Base-by-base conservation (phyloP, 2,113 vertebrate genomes). In the Nothobranchius furzeri region DNA sequence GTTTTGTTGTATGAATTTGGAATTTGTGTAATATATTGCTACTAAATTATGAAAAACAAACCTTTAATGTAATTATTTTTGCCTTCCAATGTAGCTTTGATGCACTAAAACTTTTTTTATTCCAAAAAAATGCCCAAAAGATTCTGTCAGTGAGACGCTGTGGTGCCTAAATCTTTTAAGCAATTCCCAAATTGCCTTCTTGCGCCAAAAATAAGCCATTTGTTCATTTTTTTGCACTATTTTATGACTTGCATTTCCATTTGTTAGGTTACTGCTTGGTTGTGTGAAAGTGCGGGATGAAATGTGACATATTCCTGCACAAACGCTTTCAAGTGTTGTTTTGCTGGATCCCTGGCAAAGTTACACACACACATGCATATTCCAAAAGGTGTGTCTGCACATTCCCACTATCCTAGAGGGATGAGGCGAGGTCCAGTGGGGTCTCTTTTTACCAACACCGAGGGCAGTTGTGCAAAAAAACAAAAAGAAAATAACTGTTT, bases 1-100 rank as follows among this genome's bases (percentile, higher is more conserved):
- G 82, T 86, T 82, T 83, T 87, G 83, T 87, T 83, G 75, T 89
- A 92, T 91, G 87, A 91, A 85, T 91, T 91, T 91, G 85, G 89
- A 91, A 91, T 88, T 89, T 91, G 78, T 93, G 91, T 94, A 94
- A 93, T 92, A 93, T 94, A 93, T 94, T 91, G 85, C 70, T 84
- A 87, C 88, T 93, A 92, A 93, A 93, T 93, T 93, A 93, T 93
- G 71, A 90, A 87, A 85, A 69, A 73, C 49, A 78, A 85, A 83
- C 65, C 63, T 91, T 87, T 89, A 89, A 88, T 89, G 86, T 93
- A 89, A 92, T 92, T 87, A 83, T 87, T 90, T 62, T 88, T 91
- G 88, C 87, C 87, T 92, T 91, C 84, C 81, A 81, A 91, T 93
- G 90, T 89, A 91, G 92, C 91, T 92, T 90, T 60, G 76, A 92